Evolutionary conservation across 2,888 invertebrate species (phyloP), one percentile per base, ranked within the genome.

Genomic region (Octonoba sinensis): DNA sequence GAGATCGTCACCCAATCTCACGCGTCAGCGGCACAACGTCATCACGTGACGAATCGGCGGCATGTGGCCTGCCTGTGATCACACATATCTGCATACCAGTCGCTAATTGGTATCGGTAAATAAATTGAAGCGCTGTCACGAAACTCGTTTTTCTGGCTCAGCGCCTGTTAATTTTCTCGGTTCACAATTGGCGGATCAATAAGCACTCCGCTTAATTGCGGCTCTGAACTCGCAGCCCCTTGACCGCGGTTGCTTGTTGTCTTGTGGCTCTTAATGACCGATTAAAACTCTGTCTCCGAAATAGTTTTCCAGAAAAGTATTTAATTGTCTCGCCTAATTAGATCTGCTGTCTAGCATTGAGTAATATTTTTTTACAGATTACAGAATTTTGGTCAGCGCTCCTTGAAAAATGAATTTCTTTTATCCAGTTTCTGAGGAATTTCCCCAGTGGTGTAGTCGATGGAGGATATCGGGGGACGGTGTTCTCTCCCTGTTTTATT

Each of bases 31-130:
- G 15, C 0, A 36, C 24, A 11, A 60, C 13, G 36, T 27, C 44
- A 27, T n/a, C 16, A 64, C 47, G 46, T 73, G 79, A 79, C 79
- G 73, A 73, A 67, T 73, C 51, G 51, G 46, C 60, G 20, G 66
- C 78, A 78, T 78, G 78, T 78, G 78, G 78, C 72, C 11, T 47
- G 75, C 75, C 75, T 75, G 75, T 16, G 71, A 66, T 67, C 72
- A 78, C 72, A 59, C 60, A 20, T 59, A 78, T 72, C 72, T 78
- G 72, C 71, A 78, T 78, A 78, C 36, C 54, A 46, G 57, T 62
- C 65, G 71, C 65, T 79, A 79, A 79, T 79, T 79, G 79, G 79
- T 56, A 81, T 69, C 62, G 51, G 70, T 73, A 81, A 81, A 81
- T 74, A 81, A 78, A 73, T 81, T 66, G 74, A 54, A 24, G 47